Conservation (phyloP, 1,140 invertebrate genomes). For the Euura lappo region DNA sequence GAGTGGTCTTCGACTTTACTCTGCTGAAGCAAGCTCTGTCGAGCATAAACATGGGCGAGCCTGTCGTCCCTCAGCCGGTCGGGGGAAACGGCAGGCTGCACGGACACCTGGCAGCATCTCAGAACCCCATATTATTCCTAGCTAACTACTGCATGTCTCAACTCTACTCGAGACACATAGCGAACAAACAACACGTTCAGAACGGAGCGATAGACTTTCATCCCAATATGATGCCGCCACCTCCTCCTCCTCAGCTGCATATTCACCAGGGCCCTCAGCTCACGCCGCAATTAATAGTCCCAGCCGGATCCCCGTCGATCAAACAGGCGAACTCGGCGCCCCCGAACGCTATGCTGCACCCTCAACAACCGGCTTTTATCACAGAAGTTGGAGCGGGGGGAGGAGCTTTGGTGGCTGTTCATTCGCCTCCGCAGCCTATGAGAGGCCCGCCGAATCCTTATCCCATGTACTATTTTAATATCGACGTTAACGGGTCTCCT, state of each 20-base stretch:
- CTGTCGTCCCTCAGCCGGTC: constrained; percentile 46
- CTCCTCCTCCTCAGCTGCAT: constrained; percentile 44
- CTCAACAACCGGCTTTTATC: constrained; percentile 48
- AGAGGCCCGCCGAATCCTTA: constrained; percentile 61
- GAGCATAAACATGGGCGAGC: constrained; percentile 65
- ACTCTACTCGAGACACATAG: constrained; percentile 71
- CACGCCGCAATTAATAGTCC: constrained; percentile 49
- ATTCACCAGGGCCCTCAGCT: constrained; percentile 43
- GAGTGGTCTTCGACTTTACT: constrained; percentile 70
- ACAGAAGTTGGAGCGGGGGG: constrained; percentile 43
- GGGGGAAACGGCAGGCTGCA: constrained; percentile 56
- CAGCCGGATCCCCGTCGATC: constrained; percentile 53
- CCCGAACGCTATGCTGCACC: constrained; percentile 52
- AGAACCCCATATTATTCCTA: constrained; percentile 73
- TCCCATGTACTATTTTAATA: constrained; percentile 78
- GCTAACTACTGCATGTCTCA: constrained; percentile 78
- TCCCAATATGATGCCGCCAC: constrained; percentile 45
- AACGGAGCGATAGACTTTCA: constrained; percentile 66
- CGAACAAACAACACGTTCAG: constrained; percentile 63
- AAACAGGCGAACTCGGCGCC: constrained; percentile 44
- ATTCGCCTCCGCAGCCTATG: constrained; percentile 56
- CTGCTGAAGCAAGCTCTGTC: constrained; percentile 69
- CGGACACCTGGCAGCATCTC: constrained; percentile 51
- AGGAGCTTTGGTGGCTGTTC: constrained; percentile 53
- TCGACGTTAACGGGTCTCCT: constrained; percentile 74